Evolutionary conservation across 2,113 vertebrate species (phyloP), one percentile per base, ranked within the genome.

Genomic region (Speoplatyrhinus poulsoni): DNA sequence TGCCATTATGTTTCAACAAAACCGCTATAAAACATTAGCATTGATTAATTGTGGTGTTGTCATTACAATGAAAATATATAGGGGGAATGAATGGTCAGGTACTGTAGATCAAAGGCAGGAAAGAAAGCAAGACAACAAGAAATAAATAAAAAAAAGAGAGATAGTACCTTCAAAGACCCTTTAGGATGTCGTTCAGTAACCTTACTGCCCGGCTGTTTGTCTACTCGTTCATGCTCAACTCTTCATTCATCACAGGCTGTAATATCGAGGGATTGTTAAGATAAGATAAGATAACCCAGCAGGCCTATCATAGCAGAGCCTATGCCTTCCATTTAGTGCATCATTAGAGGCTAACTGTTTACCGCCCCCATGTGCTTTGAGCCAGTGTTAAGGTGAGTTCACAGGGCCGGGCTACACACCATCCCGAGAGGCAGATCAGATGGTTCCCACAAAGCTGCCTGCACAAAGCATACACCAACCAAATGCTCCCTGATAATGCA

Each of bases 401-500:
- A 66, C 52, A 33, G 61, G 64, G 70, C 12, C 32, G 61, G 65
- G 33, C 54, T 66, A 62, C 19, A 19, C 19, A 19, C 68, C 54
- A 26, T 72, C 55, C 60, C 41, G n/a, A 49, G 72, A 69, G 65
- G 72, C 75, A 83, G 75, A 74, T 81, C 75, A 81, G 75, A 74
- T 81, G 77, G 65, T 15, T 62, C 73, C 16, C 55, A 54, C 68
- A 59, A 48, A 11, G 62, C 58, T 59, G 16, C 17, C 26, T 64
- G 77, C 48, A 55, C 63, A 60, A 79, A 88, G 80, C 68, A 63
- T 80, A 81, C 73, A 83, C 84, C 63, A 69, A 79, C 70, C 36
- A 78, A 69, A 26, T 26, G 69, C 67, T 46, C 60, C 62, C 50
- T 82, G 73, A 69, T 26, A 73, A 15, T 41, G 36, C 36, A 41